phyloP scores from a whole-genome alignment of 2,113 vertebrate genomes.

The Leucosticte australis region DNA sequence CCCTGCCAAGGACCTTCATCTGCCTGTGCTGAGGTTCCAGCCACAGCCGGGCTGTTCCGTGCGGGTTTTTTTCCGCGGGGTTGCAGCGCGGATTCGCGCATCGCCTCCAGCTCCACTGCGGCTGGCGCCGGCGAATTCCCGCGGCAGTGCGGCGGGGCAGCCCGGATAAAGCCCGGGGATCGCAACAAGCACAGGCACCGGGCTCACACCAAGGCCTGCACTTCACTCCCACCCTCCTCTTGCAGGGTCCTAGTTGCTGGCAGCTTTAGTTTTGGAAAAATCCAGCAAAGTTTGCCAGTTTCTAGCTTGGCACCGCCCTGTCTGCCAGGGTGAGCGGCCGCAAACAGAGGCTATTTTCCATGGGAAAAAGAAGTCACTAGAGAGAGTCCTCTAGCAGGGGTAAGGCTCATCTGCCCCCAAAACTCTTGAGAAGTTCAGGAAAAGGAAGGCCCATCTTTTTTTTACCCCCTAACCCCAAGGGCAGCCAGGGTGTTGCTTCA shows the following conservation, averaged over 20 bases:
- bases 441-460: background rate
- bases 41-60: slow-evolving; percentile 17
- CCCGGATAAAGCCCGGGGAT: rapidly evolving
- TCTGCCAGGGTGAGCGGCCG: no score
- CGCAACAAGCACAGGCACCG: background rate
- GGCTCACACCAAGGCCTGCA: background rate
- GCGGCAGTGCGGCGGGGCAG: background rate
- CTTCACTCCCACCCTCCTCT: background rate
- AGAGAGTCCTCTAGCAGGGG: no score
- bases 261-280: no score
- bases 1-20: slow-evolving; percentile 69
- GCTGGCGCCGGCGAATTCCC: background rate
- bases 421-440: background rate
- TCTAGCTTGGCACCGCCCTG: no score
- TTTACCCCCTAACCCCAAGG: background rate
- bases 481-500: background rate
- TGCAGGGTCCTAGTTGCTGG: no score
- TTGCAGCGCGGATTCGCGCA: background rate
- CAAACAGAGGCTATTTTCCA: no score
- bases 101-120: rapidly evolving
- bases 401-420: background rate
- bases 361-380: no score
- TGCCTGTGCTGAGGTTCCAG: slow-evolving; percentile 58
- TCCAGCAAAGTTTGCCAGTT: no score
- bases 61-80: background rate